These are phyloP conservation scores for Styela clava DNA, from an alignment of 23 tunicate species.

Conservation along the genomic window DNA sequence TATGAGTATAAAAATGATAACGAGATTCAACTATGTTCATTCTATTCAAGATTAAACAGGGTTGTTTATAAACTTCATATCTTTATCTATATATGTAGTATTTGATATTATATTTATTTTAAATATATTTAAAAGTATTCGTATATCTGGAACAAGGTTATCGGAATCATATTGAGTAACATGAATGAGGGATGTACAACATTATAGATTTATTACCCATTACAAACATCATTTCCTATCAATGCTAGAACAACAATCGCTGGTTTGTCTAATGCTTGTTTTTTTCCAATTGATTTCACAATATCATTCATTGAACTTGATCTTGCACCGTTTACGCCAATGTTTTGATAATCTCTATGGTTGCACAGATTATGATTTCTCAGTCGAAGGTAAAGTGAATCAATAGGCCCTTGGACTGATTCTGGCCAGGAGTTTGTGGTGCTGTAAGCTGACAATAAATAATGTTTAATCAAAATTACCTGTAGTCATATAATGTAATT, in stretches of 20 bases:
- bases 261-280: slow-evolving; percentile 55
- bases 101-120: too few relatives aligned
- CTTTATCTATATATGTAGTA: too few relatives aligned
- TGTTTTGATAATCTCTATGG: slow-evolving; percentile 82
- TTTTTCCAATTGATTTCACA: slow-evolving; percentile 48
- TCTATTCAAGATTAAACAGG: too few relatives aligned
- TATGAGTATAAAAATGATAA: too few relatives aligned
- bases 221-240: slow-evolving; percentile 96
- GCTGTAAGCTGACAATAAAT: slow-evolving; percentile 8
- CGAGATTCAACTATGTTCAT: too few relatives aligned
- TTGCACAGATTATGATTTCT: slow-evolving; percentile 54
- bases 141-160: too few relatives aligned
- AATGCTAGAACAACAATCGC: slow-evolving; percentile 64
- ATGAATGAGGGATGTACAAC: too few relatives aligned
- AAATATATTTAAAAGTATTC: too few relatives aligned
- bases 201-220: too few relatives aligned
- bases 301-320: slow-evolving; percentile 56
- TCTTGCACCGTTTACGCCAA: slow-evolving; percentile 81
- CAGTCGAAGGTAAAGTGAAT: slow-evolving; percentile 61
- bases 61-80: too few relatives aligned
- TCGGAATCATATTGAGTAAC: too few relatives aligned
- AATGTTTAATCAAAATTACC: background rate
- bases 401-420: slow-evolving; percentile 66
- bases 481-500: too few relatives aligned
- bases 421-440: slow-evolving; percentile 46